Evolutionary conservation across 2,113 vertebrate species (phyloP), one percentile per base, ranked within the genome.

Genomic region (Ariopsis seemanni): DNA sequence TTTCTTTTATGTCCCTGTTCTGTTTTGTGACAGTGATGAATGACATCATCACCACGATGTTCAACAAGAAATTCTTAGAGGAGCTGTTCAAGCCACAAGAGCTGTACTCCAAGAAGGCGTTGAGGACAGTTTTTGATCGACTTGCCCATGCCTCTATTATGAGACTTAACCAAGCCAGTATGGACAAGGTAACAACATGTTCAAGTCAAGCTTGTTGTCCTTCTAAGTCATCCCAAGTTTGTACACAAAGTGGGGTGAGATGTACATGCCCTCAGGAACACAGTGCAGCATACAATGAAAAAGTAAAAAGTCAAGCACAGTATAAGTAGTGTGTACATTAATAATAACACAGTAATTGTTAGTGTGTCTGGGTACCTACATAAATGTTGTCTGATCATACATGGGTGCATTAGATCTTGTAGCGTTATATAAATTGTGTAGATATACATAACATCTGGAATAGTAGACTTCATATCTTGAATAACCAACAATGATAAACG

Each of bases 21-120:
- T 92, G 17, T 89, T 89, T 80, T 83, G 87, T 88, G 89, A 12
- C 87, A 99, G 98, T 99, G 89, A 97, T 99, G 96, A 99, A 99
- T 92, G 98, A 99, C 95, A 99, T 99, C 95, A 97, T 99, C 92
- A 96, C 95, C 85, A 99, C 98, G 89, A 99, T 99, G 98, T 99
- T 99, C 94, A 99, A 98, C 91, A 96, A 96, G 88, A 99, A 96
- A 88, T 99, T 99, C 88, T 95, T 99, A 92, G 97, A 99, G 65
- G 98, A 99, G 91, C 92, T 99, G 90, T 99, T 99, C 93, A 99
- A 98, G 86, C 97, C 98, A 0, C 98, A 99, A 93, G 98, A 99
- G 34, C 96, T 99, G 25, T 99, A 99, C 63, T 98, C 98, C 90
- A 99, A 99, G 93, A 99, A 99, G 89, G 97, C 98, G 1, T 94